phyloP scores from a whole-genome alignment of 1,140 invertebrate genomes.

The Neomicropteryx cornuta region DNA sequence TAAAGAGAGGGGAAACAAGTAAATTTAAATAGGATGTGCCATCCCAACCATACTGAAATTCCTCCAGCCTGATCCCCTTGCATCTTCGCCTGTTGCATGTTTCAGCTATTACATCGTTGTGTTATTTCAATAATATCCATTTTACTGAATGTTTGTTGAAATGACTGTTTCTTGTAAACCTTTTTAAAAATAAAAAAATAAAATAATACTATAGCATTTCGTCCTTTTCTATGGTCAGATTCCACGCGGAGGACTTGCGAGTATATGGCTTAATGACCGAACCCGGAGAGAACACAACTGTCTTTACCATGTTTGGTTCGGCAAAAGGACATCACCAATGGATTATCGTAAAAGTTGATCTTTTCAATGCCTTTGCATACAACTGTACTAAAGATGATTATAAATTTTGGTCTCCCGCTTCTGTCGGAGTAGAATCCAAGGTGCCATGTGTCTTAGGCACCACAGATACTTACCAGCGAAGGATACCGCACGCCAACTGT shows the following conservation, averaged over 20 bases:
- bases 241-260: conserved; percentile 57
- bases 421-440: conserved; percentile 36
- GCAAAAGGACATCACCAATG: conserved; percentile 65
- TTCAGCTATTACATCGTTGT: no score
- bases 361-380: conserved; percentile 55
- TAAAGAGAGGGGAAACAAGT: no score
- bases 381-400: conserved; percentile 67
- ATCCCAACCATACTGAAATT: no score
- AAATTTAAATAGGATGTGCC: no score
- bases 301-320: conserved; percentile 87
- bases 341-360: conserved; percentile 77
- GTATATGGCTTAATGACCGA: conserved; percentile 86
- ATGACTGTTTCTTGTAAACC: no score
- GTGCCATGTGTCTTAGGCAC: conserved; percentile 68
- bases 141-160: no score
- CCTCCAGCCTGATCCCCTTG: no score
- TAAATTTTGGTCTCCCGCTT: conserved; percentile 73
- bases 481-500: conserved; percentile 60
- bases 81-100: no score
- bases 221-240: conserved; percentile 31
- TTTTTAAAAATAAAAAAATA: no score
- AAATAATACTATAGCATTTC: conserved; percentile 11
- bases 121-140: no score
- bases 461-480: conserved; percentile 61
- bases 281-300: conserved; percentile 82